phyloP scores from a whole-genome alignment of 2,113 vertebrate species.

The Dipodomys stephensi region DNA sequence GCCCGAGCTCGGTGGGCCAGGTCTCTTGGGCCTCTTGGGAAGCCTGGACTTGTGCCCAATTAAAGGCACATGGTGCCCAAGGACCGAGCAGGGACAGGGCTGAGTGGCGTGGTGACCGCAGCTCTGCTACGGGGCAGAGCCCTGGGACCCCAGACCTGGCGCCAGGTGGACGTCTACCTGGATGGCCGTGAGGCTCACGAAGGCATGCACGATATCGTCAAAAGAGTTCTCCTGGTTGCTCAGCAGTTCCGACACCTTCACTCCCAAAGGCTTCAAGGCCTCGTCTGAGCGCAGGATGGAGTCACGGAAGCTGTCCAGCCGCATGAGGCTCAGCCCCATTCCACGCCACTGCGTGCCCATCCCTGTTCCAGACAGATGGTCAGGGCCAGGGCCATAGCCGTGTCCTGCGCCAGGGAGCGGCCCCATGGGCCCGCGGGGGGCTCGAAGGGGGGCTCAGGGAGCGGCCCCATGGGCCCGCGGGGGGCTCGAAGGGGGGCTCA shows the following conservation, averaged over 20 bases:
- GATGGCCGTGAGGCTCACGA: conserved; percentile 95
- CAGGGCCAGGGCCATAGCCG: not conserved
- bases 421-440: no score
- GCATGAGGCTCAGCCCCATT: conserved; percentile 95
- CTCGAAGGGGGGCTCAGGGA: rapidly evolving
- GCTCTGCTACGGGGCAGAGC: no score
- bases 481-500: rapidly evolving
- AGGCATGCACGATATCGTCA: conserved; percentile 93
- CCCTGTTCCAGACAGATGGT: conserved; percentile 83
- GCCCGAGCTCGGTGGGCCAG: not conserved
- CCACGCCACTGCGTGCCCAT: conserved; percentile 98
- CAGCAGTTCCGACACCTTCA: conserved; percentile 92
- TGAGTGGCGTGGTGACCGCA: rapidly evolving
- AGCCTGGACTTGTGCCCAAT: not conserved
- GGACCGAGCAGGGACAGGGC: no score
- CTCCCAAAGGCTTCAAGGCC: conserved; percentile 89
- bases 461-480: no score
- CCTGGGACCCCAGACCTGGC: no score
- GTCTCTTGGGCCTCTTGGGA: not conserved
- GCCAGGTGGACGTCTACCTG: conserved; percentile 88
- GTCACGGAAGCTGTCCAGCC: conserved; percentile 90
- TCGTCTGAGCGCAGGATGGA: conserved; percentile 93
- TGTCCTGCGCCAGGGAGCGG: not conserved
- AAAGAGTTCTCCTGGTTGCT: conserved; percentile 91
- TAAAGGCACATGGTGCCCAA: not conserved